These are phyloP conservation scores for Helicoverpa armigera DNA, from an alignment of 1,140 invertebrate species.

Conservation along the genomic window DNA sequence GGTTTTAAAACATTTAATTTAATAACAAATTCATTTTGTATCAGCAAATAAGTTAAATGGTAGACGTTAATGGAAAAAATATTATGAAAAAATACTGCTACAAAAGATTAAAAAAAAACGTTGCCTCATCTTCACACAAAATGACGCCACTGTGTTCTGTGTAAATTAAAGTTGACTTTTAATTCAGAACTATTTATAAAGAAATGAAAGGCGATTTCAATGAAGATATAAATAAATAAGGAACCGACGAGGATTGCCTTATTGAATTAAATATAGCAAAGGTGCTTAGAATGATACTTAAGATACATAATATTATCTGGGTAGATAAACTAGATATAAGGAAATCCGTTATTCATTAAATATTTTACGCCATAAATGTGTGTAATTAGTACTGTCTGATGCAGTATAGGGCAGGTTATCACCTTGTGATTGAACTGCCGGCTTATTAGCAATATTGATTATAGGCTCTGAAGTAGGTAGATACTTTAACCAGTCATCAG, in stretches of 20 bases:
- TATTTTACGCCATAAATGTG: constrained; percentile 3
- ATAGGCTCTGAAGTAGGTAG: not conserved
- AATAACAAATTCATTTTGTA: not conserved
- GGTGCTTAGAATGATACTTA: not conserved
- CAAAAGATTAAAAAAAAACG: no score
- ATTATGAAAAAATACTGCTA: no score
- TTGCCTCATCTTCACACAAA: not conserved
- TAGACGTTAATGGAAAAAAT: no score
- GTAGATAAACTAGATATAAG: not conserved
- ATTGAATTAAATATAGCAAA: not conserved
- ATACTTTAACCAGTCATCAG: not conserved
- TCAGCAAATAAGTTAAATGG: not conserved
- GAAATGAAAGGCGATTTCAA: not conserved
- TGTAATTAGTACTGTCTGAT: constrained; percentile 8
- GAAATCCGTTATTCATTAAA: not conserved
- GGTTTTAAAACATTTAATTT: not conserved
- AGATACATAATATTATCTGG: not conserved
- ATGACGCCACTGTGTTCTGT: not conserved
- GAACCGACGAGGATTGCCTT: not conserved
- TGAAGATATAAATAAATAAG: not conserved
- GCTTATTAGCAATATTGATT: constrained; percentile 1
- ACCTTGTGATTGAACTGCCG: not conserved
- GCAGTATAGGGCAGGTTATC: not conserved
- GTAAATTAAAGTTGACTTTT: no score
- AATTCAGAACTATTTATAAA: no score